These are phyloP conservation scores for Ctena decussata DNA, from an alignment of 2,888 invertebrate species.

Conservation along the genomic window DNA sequence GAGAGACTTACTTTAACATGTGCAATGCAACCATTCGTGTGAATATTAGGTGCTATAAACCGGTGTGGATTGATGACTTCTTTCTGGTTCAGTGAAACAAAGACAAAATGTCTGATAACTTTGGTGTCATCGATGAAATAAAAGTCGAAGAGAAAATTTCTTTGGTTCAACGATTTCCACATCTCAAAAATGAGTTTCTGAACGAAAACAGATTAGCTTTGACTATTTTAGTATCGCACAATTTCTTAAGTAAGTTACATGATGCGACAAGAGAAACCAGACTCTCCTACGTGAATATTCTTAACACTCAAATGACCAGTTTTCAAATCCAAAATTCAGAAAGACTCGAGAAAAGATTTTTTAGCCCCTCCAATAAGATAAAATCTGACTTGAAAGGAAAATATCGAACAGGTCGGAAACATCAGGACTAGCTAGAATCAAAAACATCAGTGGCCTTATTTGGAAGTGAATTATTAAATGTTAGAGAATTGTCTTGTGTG, in stretches of 20 bases:
- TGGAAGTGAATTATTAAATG: too few relatives aligned
- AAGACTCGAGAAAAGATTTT: neutral
- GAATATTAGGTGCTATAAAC: neutral
- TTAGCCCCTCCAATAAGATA: too few relatives aligned
- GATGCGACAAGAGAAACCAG: too few relatives aligned
- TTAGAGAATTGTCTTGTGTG: too few relatives aligned
- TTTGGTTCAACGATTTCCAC: neutral
- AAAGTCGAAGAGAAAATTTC: neutral
- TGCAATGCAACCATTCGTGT: neutral
- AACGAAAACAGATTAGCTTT: neutral
- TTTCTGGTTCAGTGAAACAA: neutral
- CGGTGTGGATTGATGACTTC: too few relatives aligned
- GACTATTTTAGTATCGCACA: neutral
- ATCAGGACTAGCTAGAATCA: too few relatives aligned
- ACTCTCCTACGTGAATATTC: neutral
- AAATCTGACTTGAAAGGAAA: neutral
- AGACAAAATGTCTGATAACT: neutral
- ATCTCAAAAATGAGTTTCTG: neutral
- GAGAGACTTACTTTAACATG: neutral
- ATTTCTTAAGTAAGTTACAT: too few relatives aligned
- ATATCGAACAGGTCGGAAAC: too few relatives aligned
- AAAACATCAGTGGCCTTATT: too few relatives aligned
- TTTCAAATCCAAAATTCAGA: neutral
- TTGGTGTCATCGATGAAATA: neutral
- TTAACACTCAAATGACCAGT: neutral